Percentiles rank a stretch among this genome's conserved stretches.
phyloP scores from a whole-genome alignment of 2,113 vertebrate genomes.

The Dipodomys spectabilis region DNA sequence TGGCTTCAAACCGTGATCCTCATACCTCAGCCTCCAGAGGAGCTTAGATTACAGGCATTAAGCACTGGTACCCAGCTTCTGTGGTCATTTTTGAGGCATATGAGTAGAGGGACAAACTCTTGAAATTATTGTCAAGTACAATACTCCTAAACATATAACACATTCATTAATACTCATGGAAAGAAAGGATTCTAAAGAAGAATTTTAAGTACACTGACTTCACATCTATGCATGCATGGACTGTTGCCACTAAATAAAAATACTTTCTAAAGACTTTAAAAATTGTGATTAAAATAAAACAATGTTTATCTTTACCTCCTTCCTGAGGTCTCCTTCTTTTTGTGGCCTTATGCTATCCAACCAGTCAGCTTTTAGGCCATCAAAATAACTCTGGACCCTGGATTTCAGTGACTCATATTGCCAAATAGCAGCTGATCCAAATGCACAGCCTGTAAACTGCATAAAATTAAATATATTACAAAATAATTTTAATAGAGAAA shows the following conservation, averaged over 20 bases:
- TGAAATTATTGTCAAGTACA: not conserved
- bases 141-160: not conserved
- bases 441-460: constrained; percentile 96
- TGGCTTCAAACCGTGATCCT: too few relatives aligned
- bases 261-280: constrained; percentile 39
- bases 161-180: not conserved
- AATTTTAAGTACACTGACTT: constrained; percentile 12
- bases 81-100: not conserved
- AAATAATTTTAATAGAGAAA: not conserved
- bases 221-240: not conserved
- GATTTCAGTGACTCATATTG: constrained; percentile 96
- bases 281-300: constrained; percentile 11
- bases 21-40: too few relatives aligned
- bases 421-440: constrained; percentile 95
- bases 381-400: constrained; percentile 92
- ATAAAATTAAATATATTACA: not conserved
- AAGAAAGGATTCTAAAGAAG: constrained; percentile 6
- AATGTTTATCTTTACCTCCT: constrained; percentile 87
- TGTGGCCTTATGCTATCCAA: constrained; percentile 92
- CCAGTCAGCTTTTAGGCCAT: constrained; percentile 92
- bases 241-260: constrained; percentile 21
- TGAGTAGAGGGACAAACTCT: not conserved
- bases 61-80: too few relatives aligned
- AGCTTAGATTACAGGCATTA: too few relatives aligned
- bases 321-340: constrained; percentile 92